Base-by-base conservation (phyloP, 2,888 invertebrate genomes). In the Eulithis prunata region DNA sequence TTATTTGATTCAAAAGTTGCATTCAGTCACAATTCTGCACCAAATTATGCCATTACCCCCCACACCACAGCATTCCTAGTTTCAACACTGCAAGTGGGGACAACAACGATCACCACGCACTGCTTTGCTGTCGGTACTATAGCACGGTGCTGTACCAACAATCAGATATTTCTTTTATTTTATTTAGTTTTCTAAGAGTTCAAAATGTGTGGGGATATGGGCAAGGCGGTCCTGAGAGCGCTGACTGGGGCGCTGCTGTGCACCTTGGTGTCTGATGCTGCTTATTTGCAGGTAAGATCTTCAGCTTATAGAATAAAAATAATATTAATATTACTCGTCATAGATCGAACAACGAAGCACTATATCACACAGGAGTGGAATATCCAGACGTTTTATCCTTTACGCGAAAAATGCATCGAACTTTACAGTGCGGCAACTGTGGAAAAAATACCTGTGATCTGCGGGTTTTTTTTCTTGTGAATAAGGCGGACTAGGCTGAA, bases 121-220 rank as follows among this genome's bases (percentile, higher is more conserved):
- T 62, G 54, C 45, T 60, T 36, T 38, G 46, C 64, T 21, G 61
- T 61, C 36, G 46, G 28, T 55, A 55, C 64, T 49, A 54, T 49
- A 49, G 53, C 28, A 61, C 70, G 68, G 72, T 74, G 60, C 61
- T 52, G 71, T 64, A 38, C 64, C 67, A 67, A 46, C 58, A 55
- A 36, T 61, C 54, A 43, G 55, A 61, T 21, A 66, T 54, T 61
- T 55, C 8, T 38, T 58, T 53, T 52, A 60, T 28, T 46, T 49
- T 21, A 49, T 49, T 21, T 21, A 49, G 11, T 49, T 38, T 5
- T 52, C 36, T 57, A 59, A 66, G 46, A 68, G 64, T 54, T 45
- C 38, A 87, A 76, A 74, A 93, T 93, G 93, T 93, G 93, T 72
- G 93, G 93, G 64, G 91, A 91, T 76, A 92, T 91, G 91, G 93